Evolutionary conservation across 1,140 invertebrate genomes (phyloP), one percentile per base, ranked within the genome.

Genomic region (Bicyclus anynana): DNA sequence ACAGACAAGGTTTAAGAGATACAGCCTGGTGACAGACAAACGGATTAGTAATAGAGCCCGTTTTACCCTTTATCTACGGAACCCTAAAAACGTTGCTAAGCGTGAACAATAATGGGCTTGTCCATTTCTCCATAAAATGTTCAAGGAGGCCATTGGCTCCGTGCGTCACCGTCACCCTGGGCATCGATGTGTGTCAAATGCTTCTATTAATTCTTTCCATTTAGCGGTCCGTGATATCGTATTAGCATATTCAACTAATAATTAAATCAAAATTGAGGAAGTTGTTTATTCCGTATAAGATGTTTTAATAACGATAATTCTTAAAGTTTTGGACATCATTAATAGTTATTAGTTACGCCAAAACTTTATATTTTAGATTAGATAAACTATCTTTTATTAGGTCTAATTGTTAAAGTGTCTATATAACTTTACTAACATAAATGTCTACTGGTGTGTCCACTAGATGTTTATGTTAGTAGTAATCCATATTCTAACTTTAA

Each of bases 61-160:
- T 12, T 40, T 40, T 40, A 13, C 12, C n/a, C n/a, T n/a, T n/a
- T n/a, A n/a, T n/a, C n/a, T n/a, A n/a, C n/a, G n/a, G n/a, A n/a
- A n/a, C n/a, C n/a, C n/a, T n/a, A 23, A 47, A 26, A 47, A 49
- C 21, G 21, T 49, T 33, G 7, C 16, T 17, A 49, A 26, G 23
- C 14, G 6, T 29, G 26, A 18, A 49, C 29, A 33, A 17, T 33
- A 49, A 17, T 49, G 16, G 26, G 21, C 23, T 26, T 18, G 26
- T 20, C 14, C 21, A 48, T 17, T 26, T 49, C 23, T 33, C 18
- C 29, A 29, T 49, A 33, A 18, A 49, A 29, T 33, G 13, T 40
- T 40, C 7, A 14, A 50, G 47, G 49, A 53, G 49, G 56, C 33
- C 49, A 59, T 33, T 51, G 49, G 50, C 56, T 37, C 46, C 50